A percentile compares a stretch with the other conserved stretches of the same genome.
These are phyloP conservation scores for Ictalurus punctatus DNA, from an alignment of 2,113 vertebrate species.

Conservation along the genomic window DNA sequence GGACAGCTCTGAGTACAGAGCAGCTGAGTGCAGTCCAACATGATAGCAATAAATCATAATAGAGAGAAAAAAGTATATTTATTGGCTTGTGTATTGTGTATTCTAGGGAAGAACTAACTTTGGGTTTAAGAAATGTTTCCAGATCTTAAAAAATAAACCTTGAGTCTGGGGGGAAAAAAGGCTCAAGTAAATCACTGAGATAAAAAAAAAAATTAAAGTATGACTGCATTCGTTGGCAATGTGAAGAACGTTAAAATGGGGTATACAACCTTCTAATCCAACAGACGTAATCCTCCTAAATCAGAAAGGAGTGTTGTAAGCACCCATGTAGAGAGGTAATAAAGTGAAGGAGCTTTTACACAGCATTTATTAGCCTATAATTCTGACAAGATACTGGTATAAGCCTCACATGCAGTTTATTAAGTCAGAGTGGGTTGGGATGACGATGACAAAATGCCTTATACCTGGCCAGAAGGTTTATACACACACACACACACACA, in stretches of 20 bases:
- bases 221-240: not conserved
- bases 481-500: no score
- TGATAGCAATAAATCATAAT: not conserved
- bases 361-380: not conserved
- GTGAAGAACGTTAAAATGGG: not conserved
- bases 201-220: no score
- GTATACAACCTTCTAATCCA: not conserved
- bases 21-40: not conserved
- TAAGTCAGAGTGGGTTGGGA: not conserved
- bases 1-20: not conserved
- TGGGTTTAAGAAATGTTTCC: not conserved
- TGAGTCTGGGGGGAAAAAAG: not conserved
- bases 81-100: not conserved
- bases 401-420: not conserved
- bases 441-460: not conserved
- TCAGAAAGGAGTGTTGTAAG: slow-evolving; percentile 6
- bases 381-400: not conserved
- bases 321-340: not conserved
- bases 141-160: not conserved
- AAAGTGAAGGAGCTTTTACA: not conserved
- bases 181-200: not conserved
- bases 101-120: not conserved
- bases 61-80: not conserved
- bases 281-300: not conserved
- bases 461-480: not conserved